Conservation (phyloP, 1,140 invertebrate species). For the Campoletis sonorensis region DNA sequence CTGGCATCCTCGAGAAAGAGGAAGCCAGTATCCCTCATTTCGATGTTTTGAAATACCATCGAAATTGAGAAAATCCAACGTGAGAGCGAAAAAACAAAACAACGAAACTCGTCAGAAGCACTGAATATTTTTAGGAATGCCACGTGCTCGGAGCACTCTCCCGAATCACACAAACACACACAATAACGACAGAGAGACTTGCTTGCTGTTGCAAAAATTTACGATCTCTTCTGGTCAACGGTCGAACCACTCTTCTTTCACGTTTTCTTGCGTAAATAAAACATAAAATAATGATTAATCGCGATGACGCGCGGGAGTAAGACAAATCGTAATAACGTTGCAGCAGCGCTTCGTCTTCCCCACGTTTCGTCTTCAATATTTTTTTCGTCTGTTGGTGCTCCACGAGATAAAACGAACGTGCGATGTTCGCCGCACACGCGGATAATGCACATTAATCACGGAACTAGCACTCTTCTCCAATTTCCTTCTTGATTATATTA, state of each 20-base stretch:
- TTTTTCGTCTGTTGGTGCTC: background rate
- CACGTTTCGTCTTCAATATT: conserved; percentile 19
- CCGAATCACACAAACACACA: too few species aligned
- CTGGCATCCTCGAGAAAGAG: conserved; percentile 72
- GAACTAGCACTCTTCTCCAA: background rate
- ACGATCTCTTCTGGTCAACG: too few species aligned
- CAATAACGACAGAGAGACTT: too few species aligned
- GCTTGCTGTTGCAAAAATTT: too few species aligned
- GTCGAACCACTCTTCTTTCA: too few species aligned
- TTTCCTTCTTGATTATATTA: background rate
- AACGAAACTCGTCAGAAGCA: background rate
- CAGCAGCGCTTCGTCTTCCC: conserved; percentile 4
- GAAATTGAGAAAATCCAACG: background rate
- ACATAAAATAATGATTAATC: conserved; percentile 4
- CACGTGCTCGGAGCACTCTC: too few species aligned
- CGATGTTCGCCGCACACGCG: background rate
- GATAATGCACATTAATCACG: background rate
- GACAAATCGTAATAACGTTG: background rate
- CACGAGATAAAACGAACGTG: background rate
- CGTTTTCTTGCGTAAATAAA: background rate
- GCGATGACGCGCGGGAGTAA: background rate
- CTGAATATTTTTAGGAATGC: background rate
- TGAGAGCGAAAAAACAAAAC: background rate
- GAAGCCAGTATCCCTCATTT: conserved; percentile 75
- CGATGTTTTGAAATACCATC: conserved; percentile 73